A percentile compares a stretch with the other conserved stretches of the same genome.
Conservation (phyloP, 2,113 vertebrate genomes). For the Chunga burmeisteri region DNA sequence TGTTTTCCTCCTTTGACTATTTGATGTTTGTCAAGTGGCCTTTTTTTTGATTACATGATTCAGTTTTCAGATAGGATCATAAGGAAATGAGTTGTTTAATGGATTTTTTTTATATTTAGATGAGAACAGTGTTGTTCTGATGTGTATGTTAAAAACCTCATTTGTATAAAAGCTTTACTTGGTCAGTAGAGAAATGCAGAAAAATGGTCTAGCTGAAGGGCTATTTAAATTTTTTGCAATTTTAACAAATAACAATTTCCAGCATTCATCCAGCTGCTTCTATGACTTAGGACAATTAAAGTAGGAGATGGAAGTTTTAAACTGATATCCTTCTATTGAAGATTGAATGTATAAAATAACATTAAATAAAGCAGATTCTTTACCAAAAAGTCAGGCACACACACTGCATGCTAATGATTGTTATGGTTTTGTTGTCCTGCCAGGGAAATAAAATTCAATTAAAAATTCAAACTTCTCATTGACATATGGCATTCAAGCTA, state of each 20-base stretch:
- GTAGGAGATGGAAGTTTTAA: not conserved
- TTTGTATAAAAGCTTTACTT: not conserved
- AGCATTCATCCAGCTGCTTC: not conserved
- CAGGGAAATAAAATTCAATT: not conserved
- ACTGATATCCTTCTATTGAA: not conserved
- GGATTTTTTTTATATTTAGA: not conserved
- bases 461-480: not conserved
- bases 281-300: not conserved
- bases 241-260: not conserved
- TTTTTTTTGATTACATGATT: not conserved
- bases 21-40: not conserved
- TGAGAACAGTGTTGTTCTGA: not conserved
- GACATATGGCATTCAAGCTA: rapidly evolving
- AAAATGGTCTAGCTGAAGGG: not conserved
- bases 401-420: not conserved
- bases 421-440: not conserved
- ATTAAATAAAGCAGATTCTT: not conserved
- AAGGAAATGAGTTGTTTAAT: not conserved
- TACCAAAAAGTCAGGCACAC: not conserved
- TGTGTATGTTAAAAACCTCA: not conserved
- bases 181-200: not conserved
- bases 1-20: not conserved
- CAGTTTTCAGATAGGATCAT: not conserved
- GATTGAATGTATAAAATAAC: not conserved
- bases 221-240: not conserved